Evolutionary conservation across 1,140 invertebrate species (phyloP), one percentile per base, ranked within the genome.

Genomic region (Macrocentrus cingulum): DNA sequence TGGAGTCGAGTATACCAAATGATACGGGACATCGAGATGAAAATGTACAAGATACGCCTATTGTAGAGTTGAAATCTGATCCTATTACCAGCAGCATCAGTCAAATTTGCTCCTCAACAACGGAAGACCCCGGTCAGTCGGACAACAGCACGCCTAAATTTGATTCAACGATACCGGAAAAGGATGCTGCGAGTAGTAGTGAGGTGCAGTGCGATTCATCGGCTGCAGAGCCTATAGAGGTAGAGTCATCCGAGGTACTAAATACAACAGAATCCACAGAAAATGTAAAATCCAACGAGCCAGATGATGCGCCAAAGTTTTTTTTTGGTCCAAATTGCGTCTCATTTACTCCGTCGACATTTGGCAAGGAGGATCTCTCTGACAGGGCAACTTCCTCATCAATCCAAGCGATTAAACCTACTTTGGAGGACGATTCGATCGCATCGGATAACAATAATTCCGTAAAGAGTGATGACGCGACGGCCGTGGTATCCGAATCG

Each of bases 291-390:
- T 36, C 19, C 1, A 7, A 19, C 7, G 4, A 37, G 16, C 11
- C 34, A 1, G 55, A 42, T 4, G 70, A 71, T 1, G 65, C 75
- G 0, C 77, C 79, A 3, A 68, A 71, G 56, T 80, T 80, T 64
- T 80, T 80, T 61, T 80, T 80, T 65, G 79, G 79, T 1, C 79
- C 76, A 0, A 80, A 80, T 59, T 80, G 79, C 53, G 65, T 80
- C 19, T 76, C 79, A 0, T 80, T 74, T 8, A 67, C 64, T 2
- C 61, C 67, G 1, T 69, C 67, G 23, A 4, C 59, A 2, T 19
- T 59, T 29, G 44, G 25, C 2, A 20, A 49, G 6, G 37, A 63
- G 59, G 39, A 16, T 11, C 18, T 29, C 25, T 4, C 51, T 29
- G 2, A 36, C 4, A 46, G 16, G 42, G 20, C n/a, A 15, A 52